Conservation (phyloP, 2,888 invertebrate species). For the Drosophila stalkeri region DNA sequence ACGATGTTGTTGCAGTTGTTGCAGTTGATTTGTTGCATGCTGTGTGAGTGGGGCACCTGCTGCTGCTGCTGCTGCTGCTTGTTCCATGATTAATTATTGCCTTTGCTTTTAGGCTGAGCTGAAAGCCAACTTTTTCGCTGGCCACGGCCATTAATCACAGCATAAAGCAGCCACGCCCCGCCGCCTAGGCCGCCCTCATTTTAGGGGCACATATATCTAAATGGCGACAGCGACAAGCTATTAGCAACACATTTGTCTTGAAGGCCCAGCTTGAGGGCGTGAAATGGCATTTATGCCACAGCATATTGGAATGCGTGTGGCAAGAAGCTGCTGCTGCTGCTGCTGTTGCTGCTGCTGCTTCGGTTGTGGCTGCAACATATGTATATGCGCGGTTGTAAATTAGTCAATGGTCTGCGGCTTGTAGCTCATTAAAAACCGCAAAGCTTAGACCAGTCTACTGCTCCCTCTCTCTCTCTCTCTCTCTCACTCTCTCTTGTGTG, state of each 20-base stretch:
- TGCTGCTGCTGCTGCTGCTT: conserved; percentile 18
- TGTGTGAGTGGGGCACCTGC: conserved; percentile 52
- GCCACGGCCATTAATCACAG: conserved; percentile 71
- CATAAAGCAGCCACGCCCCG: not conserved
- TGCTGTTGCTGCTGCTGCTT: conserved; percentile 6
- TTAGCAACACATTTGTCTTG: conserved; percentile 79
- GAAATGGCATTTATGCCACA: conserved; percentile 68
- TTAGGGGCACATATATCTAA: conserved; percentile 27
- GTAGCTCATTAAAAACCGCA: conserved; percentile 64
- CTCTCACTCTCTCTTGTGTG: not conserved
- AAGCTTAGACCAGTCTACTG: conserved; percentile 7
- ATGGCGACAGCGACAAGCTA: conserved; percentile 72
- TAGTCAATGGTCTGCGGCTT: conserved; percentile 71
- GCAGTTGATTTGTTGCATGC: conserved; percentile 15
- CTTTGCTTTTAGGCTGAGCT: conserved; percentile 31
- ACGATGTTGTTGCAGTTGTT: conserved; percentile 20
- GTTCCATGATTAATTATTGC: conserved; percentile 67
- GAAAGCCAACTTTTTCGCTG: conserved; percentile 65
- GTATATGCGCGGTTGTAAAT: conserved; percentile 66
- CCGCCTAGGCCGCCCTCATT: not conserved
- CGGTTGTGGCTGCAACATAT: conserved; percentile 56
- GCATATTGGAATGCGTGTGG: conserved; percentile 54
- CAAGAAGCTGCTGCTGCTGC: conserved; percentile 25
- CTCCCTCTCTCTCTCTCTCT: no score
- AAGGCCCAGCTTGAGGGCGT: conserved; percentile 40